Evolutionary conservation across 2,888 invertebrate species (phyloP), one percentile per base, ranked within the genome.

Genomic region (Pantelozetes paolii): DNA sequence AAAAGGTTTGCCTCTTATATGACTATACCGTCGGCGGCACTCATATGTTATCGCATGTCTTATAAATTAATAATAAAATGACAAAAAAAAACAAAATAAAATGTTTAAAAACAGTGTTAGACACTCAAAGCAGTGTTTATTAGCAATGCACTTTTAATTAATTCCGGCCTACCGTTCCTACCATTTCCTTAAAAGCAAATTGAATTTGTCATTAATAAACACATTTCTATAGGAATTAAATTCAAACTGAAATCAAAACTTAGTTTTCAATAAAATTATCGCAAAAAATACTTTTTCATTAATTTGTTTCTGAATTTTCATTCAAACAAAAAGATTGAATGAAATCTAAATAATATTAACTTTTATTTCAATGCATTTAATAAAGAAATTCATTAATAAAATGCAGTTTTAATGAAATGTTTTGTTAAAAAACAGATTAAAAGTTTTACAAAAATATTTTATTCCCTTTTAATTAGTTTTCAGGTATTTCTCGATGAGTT

Each of bases 51-150:
- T 64, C 64, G 36, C 30, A 18, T 62, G 40, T 40, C 28, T 64
- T 40, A 54, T 40, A 64, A 64, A 64, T 40, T 64, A 40, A 64
- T 64, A 36, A 64, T 64, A 64, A 64, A 64, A 30, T 30, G 3
- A 54, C 11, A 9, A 40, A 28, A 64, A 40, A 64, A 28, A 28
- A 57, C 28, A 57, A 30, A 57, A 26, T 13, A 57, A 28, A 54
- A 26, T 28, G 9, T 18, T 57, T 57, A 15, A 28, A 28, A 48
- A 20, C 20, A n/a, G 20, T 48, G 48, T 54, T 50, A 45, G 11
- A 45, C 57, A 23, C 28, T 23, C 26, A n/a, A 20, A 54, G 30
- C 13, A 18, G 30, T 28, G 57, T 57, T 57, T 28, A 23, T 28
- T 13, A 30, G 57, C 28, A 30, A 23, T 57, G 57, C 57, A 28